These are phyloP conservation scores for Drosophila bipectinata DNA, from an alignment of 1,140 invertebrate genomes.

Conservation along the genomic window DNA sequence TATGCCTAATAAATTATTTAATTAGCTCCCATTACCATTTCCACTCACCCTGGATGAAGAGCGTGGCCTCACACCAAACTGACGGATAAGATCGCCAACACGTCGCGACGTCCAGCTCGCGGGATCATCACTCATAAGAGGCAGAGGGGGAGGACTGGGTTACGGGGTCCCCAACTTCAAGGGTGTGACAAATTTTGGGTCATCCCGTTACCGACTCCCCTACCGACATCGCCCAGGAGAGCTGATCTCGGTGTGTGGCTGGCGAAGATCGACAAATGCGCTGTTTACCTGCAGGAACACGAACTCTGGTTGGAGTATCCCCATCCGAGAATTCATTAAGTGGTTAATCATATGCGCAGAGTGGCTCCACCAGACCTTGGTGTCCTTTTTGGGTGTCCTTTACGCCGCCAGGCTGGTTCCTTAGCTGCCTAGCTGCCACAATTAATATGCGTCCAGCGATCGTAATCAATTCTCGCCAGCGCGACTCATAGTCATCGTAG, in stretches of 20 bases:
- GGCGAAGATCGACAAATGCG: slow-evolving; percentile 71
- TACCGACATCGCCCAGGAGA: slow-evolving; percentile 19
- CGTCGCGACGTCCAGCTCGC: slow-evolving; percentile 6
- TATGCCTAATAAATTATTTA: slow-evolving; percentile 71
- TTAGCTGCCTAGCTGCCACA: slow-evolving; percentile 50
- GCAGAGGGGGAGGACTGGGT: not conserved
- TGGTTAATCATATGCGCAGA: slow-evolving; percentile 80
- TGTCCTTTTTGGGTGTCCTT: slow-evolving; percentile 68
- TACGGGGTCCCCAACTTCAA: not conserved
- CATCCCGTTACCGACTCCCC: slow-evolving; percentile 38
- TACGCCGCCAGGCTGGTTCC: slow-evolving; percentile 31
- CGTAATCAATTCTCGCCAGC: slow-evolving; percentile 75
- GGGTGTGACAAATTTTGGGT: slow-evolving; percentile 73
- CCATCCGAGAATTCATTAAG: slow-evolving; percentile 69
- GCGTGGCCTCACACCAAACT: slow-evolving; percentile 55
- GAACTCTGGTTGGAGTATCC: slow-evolving; percentile 49
- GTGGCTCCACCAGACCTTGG: slow-evolving; percentile 36
- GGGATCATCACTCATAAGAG: slow-evolving; percentile 46
- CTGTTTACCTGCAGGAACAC: slow-evolving; percentile 78
- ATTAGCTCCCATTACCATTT: slow-evolving; percentile 74
- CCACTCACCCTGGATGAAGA: slow-evolving; percentile 21
- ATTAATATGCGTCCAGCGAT: slow-evolving; percentile 82
- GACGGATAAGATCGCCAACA: slow-evolving; percentile 69
- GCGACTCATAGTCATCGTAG: slow-evolving; percentile 59
- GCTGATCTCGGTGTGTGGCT: slow-evolving; percentile 60